Evolutionary conservation across 1,140 invertebrate genomes (phyloP), one percentile per base, ranked within the genome.

Genomic region (Aphelenchoides avenae): DNA sequence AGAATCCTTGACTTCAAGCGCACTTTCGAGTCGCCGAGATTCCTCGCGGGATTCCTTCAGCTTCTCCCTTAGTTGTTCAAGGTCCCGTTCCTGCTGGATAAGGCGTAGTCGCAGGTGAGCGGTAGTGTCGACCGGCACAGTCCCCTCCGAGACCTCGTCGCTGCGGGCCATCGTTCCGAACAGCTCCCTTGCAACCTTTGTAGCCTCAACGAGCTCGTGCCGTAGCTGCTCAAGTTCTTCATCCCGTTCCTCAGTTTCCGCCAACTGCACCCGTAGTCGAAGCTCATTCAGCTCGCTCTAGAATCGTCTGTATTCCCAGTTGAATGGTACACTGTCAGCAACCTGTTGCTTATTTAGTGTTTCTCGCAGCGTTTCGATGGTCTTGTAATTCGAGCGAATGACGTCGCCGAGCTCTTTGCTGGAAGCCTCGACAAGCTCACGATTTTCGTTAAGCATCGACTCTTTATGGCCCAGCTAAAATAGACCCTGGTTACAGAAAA

Each of bases 151-250:
- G 24, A 18, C 24, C 18, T 49, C 1, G 15, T 43, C 13, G 41
- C 52, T 11, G n/a, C 20, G 7, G 7, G n/a, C 37, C 27, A 48
- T 66, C 9, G 18, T 36, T n/a, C 70, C 73, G 46, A 72, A 75
- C 15, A 72, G 44, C 30, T 57, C 47, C 30, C 61, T 40, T n/a
- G 70, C 70, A 13, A 71, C 41, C 40, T 72, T 63, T 30, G 70
- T 72, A 11, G 70, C 70, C 37, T 49, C 43, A n/a, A 72, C 49
- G n/a, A 72, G 44, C 40, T 72, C 70, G 9, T 51, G n/a, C 13
- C 70, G 67, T 3, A 72, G 59, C 29, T 53, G 37, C 36, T 73
- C 71, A 20, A 73, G 27, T 54, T 73, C 71, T 27, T 52, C 55
- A 52, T 73, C 74, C 26, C 49, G 51, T 53, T 77, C 53, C 51